Conservation (phyloP, 2,113 vertebrate species). For the Bubo blakistoni region DNA sequence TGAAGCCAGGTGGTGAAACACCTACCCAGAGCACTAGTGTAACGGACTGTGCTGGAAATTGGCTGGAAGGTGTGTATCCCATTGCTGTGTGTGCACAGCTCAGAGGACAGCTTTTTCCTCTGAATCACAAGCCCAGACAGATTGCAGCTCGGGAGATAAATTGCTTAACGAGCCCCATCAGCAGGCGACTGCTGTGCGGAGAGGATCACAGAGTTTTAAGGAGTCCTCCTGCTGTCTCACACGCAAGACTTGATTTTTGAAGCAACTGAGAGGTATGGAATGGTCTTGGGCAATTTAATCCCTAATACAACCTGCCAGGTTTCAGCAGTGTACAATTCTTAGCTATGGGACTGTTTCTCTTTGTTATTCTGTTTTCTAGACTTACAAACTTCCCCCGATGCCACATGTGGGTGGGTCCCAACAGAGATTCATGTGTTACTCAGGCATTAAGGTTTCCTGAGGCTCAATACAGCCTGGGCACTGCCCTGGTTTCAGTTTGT, state of each 20-base stretch:
- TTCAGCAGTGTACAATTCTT: neutral
- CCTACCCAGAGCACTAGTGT: neutral
- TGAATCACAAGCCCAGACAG: neutral
- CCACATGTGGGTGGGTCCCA: neutral
- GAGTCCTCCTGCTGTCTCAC: neutral
- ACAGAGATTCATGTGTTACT: neutral
- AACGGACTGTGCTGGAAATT: neutral
- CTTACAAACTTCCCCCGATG: neutral
- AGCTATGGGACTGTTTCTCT: neutral
- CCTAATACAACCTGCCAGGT: rapidly evolving
- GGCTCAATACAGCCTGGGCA: neutral
- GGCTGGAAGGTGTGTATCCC: neutral
- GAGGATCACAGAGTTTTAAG: neutral
- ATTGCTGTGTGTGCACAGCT: neutral
- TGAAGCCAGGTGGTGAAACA: neutral
- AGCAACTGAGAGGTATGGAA: neutral
- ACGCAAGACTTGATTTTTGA: neutral
- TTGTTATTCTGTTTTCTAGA: neutral
- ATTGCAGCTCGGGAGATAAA: neutral
- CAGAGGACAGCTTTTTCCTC: neutral
- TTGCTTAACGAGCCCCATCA: neutral
- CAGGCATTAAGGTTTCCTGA: neutral
- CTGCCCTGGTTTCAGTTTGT: neutral
- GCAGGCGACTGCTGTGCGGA: neutral
- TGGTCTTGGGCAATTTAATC: neutral